A percentile compares a stretch with the other conserved stretches of the same genome.
Conservation (phyloP, 2,888 invertebrate species). For the Noctua janthina region DNA sequence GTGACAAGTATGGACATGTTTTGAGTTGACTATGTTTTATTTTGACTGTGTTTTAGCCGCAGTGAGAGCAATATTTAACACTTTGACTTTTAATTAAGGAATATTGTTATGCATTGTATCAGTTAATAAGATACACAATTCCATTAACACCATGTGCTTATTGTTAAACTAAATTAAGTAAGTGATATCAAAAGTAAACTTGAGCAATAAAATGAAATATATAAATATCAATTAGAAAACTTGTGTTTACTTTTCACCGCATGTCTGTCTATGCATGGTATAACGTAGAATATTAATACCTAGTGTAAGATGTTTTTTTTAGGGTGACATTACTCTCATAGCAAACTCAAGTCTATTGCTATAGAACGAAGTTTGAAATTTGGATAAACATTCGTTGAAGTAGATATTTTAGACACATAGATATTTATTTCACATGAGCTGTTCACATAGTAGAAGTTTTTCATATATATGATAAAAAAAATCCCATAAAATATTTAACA, state of each 20-base stretch:
- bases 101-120: neutral
- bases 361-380: neutral
- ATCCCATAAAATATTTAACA: neutral
- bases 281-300: no score
- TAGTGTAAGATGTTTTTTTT: neutral
- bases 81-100: constrained; percentile 17
- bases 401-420: neutral
- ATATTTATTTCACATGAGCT: neutral
- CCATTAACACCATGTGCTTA: neutral
- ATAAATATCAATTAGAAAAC: constrained; percentile 25
- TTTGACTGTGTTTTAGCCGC: constrained; percentile 19
- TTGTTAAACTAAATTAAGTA: constrained; percentile 26
- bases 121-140: constrained; percentile 11
- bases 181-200: constrained; percentile 1
- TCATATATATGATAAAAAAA: neutral
- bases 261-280: neutral
- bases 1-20: constrained; percentile 44
- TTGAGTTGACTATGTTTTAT: constrained; percentile 42
- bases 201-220: constrained; percentile 31
- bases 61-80: constrained; percentile 29
- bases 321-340: neutral
- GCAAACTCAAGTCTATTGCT: neutral
- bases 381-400: neutral
- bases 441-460: neutral
- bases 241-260: constrained; percentile 31